These are phyloP conservation scores for Lasiommata megera DNA, from an alignment of 2,888 invertebrate species.

Conservation along the genomic window DNA sequence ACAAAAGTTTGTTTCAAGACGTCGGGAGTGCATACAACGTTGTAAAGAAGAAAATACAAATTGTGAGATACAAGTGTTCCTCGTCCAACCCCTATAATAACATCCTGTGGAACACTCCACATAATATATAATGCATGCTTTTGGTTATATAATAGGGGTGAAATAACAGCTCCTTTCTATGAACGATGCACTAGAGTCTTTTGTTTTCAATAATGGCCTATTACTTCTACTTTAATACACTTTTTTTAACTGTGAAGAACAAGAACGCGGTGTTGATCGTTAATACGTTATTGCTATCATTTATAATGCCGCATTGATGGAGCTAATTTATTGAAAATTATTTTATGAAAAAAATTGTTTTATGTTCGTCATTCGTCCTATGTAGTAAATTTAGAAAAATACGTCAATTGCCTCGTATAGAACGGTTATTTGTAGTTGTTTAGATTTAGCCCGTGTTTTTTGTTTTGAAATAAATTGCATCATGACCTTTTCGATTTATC, in stretches of 20 bases:
- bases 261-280: not conserved
- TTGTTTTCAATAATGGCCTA: not conserved
- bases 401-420: too few species aligned
- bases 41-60: not conserved
- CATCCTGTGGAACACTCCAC: not conserved
- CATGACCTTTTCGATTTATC: too few species aligned
- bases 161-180: not conserved
- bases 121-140: not conserved
- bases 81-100: not conserved
- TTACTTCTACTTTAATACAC: not conserved
- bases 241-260: not conserved
- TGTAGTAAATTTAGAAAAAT: too few species aligned
- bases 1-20: not conserved
- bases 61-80: not conserved
- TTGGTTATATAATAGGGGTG: not conserved
- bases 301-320: too few species aligned
- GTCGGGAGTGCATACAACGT: not conserved
- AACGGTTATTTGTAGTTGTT: too few species aligned
- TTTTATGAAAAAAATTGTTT: too few species aligned
- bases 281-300: too few species aligned
- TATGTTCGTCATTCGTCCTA: too few species aligned
- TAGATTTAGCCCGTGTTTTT: too few species aligned
- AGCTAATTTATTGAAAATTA: too few species aligned
- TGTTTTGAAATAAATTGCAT: too few species aligned
- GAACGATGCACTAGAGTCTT: not conserved